Base-by-base conservation (phyloP, 2,888 invertebrate genomes). In the Ecliptopera silaceata region DNA sequence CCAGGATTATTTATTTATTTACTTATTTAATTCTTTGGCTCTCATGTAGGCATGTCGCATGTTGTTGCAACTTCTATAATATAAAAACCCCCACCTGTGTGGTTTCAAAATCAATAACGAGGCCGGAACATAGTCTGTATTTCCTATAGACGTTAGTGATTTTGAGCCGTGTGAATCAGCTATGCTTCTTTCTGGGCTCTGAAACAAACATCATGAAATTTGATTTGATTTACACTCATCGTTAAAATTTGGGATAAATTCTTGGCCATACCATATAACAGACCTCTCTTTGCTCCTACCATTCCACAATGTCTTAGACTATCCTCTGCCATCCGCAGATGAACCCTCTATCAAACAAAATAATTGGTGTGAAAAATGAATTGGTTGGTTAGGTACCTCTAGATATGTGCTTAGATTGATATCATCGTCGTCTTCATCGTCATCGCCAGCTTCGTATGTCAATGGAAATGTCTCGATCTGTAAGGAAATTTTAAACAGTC, bases 151-250 rank as follows among this genome's bases (percentile, higher is more conserved):
- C n/a, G 80, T 77, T 56, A 86, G 73, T 3, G 90, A 89, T 60
- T 74, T 84, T 0, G 90, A 90, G 0, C 88, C 88, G 53, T 85
- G 88, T 2, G 88, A 89, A 50, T 84, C 89, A 0, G 80, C 74
- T 4, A 84, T 71, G 57, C 89, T 90, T 64, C 77, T 84, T 1
- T 86, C 80, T 15, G 85, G 84, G 59, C 87, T 88, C 89, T 88
- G 66, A 12, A 44, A 26, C 17, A 38, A 18, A n/a, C n/a, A 39
- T 18, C 17, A 18, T 39, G 3, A 18, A 4, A 18, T n/a, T n/a
- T n/a, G n/a, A n/a, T n/a, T n/a, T n/a, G n/a, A n/a, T n/a, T n/a
- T n/a, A n/a, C n/a, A n/a, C n/a, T n/a, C n/a, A n/a, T n/a, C n/a
- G n/a, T n/a, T n/a, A n/a, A n/a, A n/a, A n/a, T n/a, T n/a, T n/a